A percentile compares a stretch with the other conserved stretches of the same genome.
Conservation (phyloP, 2,113 vertebrate species). For the Percina caprodes region DNA sequence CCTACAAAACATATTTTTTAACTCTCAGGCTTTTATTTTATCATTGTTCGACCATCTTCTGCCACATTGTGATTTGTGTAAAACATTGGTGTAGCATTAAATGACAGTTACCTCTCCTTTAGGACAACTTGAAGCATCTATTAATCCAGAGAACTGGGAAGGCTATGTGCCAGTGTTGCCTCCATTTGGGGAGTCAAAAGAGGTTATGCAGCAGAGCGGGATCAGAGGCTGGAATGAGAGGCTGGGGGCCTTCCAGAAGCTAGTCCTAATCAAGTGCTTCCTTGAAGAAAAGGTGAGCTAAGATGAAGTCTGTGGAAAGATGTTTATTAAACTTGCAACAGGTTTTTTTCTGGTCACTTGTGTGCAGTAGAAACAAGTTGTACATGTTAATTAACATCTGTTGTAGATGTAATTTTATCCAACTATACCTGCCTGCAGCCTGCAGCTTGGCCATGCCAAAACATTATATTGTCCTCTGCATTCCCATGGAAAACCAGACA, state of each 20-base stretch:
- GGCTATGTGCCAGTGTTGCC: conserved; percentile 47
- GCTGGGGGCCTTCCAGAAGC: conserved; percentile 85
- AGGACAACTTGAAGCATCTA: conserved; percentile 82
- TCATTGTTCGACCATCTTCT: neutral
- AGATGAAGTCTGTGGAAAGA: neutral
- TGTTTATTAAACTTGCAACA: neutral
- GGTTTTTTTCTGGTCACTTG: neutral
- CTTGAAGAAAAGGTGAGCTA: conserved; percentile 85
- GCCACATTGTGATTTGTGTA: neutral
- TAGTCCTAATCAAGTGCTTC: conserved; percentile 86
- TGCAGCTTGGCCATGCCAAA: neutral
- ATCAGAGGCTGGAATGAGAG: conserved; percentile 71
- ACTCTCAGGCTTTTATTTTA: neutral
- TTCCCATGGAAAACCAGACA: neutral
- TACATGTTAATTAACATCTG: no score
- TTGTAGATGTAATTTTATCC: no score
- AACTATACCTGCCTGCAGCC: no score
- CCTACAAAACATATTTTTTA: neutral
- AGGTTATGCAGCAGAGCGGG: conserved; percentile 27
- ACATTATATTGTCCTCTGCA: neutral
- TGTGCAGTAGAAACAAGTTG: neutral
- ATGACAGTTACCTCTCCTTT: neutral
- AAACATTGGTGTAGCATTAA: conserved; percentile 19
- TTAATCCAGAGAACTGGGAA: conserved; percentile 79
- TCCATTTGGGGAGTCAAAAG: conserved; percentile 1